Base-by-base conservation (phyloP, 1,140 invertebrate genomes). In the Aphaenogaster rudis region DNA sequence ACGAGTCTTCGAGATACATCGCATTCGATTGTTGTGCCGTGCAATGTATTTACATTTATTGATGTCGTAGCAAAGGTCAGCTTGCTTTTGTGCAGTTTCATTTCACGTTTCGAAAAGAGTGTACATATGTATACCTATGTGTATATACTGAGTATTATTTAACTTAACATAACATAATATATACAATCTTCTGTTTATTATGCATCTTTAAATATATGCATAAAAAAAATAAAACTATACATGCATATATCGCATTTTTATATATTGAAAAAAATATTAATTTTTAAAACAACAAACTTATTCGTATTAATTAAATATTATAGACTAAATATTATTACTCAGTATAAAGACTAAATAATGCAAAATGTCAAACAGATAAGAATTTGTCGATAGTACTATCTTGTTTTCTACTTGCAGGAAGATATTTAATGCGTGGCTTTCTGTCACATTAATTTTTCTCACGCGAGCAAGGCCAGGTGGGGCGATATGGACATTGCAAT, bases 1-100 rank as follows among this genome's bases (percentile, higher is more conserved):
- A 52, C 77, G 54, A 64, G 66, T 72, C 48, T 59, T 77, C 77
- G 52, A 82, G 81, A 74, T 84, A 21, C 67, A 86, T 69, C 85
- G 76, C 52, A 81, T 80, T 61, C 48, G 64, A 81, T 69, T 82
- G 77, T 84, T 84, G 69, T 64, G 80, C 33, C 48, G 80, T 17
- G 66, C 54, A 61, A 76, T 61, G 54, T 84, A 76, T 84, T 80
- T 80, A 67, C 50, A 42, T 45, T 54, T 54, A 81, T 54, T 54
- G 78, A 81, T 71, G 78, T 67, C 63, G 48, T 28, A 54, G 64
- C 48, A 81, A 81, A 81, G 48, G 64, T 54, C 48, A 71, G n/a
- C 48, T 81, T 81, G 33, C 78, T 54, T 80, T 54, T 54, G 39
- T 78, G 48, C 50, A 42, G 15, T 69, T 69, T 71, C 21, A 69